Base-by-base conservation (phyloP, 2,113 vertebrate genomes). In the Sinocyclocheilus anophthalmus region DNA sequence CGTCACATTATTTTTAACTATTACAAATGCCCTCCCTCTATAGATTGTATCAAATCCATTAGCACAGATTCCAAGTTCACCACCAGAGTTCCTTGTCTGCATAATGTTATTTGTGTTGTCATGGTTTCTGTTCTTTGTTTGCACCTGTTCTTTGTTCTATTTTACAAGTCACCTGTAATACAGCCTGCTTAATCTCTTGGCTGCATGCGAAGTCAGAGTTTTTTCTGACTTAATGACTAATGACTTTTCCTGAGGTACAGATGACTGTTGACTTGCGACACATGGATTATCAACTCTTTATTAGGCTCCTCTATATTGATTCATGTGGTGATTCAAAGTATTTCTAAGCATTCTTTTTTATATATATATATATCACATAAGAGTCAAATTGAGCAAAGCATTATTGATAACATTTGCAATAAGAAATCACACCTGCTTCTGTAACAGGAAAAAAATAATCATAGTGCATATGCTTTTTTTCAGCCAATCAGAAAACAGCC, bases 91-190 rank as follows among this genome's bases (percentile, higher is more conserved):
- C 14, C 50, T 24, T 45, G 53, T 61, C 77, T 45, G 33, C 39
- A 55, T 24, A 81, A 59, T 48, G 24, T 81, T 83, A 72, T 83
- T 72, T 72, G 26, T 72, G 30, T 83, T 72, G 65, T 83, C 81
- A 83, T 72, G 65, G 81, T 72, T 72, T 55, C 45, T 50, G 4
- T 53, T 53, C 48, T 55, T 72, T 82, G 37, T 63, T 65, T 45
- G 78, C 61, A 81, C 79, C 59, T 67, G 59, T 45, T 65, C 57
- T 61, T 65, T 81, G 79, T 65, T 81, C 2, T 70, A 7, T 82
- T 53, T 82, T 24, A 82, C 48, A 83, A 83, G 26, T 55, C 20
- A 70, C 59, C 61, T 82, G 80, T 82, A 50, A 82, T 72, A 26
- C 1, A 81, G 22, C 14, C 14, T 24, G n/a, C 6, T 81, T 48